A percentile compares a stretch with the other conserved stretches of the same genome.
Conservation (phyloP, 2,888 invertebrate genomes). For the Stenotaenia linearis region DNA sequence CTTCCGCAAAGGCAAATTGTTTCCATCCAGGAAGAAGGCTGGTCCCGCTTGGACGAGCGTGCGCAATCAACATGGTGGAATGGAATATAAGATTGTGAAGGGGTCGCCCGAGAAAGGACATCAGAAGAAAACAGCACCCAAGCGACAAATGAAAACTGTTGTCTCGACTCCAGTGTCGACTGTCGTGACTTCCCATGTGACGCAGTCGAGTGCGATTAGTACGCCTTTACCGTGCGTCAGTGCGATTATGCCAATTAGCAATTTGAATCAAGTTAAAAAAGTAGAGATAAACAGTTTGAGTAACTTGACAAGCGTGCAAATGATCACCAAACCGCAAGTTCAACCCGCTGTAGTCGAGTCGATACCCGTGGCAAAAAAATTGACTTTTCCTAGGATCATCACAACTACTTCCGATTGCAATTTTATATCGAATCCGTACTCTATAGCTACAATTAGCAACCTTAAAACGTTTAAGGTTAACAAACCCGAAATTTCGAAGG, state of each 20-base stretch:
- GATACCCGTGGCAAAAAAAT: background rate
- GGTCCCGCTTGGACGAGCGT: conserved; percentile 42
- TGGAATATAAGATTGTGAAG: conserved; percentile 37
- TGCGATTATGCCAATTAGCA: background rate
- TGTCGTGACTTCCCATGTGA: background rate
- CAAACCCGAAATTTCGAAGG: background rate
- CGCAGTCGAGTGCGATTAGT: too few species aligned
- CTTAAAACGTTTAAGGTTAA: background rate
- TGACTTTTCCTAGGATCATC: background rate
- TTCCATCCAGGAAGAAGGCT: background rate
- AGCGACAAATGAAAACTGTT: background rate
- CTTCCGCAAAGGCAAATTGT: background rate
- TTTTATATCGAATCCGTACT: background rate
- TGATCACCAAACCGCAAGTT: background rate
- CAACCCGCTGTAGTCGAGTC: background rate
- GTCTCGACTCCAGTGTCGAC: background rate
- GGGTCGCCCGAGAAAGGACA: background rate
- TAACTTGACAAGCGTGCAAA: background rate
- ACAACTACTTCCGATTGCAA: background rate
- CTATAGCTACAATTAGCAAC: background rate
- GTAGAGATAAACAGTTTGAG: background rate
- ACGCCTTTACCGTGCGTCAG: background rate
- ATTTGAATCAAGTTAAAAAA: background rate
- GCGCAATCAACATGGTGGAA: conserved; percentile 47
- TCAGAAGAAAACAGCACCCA: background rate